phyloP scores from a whole-genome alignment of 2,888 invertebrate genomes.

The Callimorpha dominula region DNA sequence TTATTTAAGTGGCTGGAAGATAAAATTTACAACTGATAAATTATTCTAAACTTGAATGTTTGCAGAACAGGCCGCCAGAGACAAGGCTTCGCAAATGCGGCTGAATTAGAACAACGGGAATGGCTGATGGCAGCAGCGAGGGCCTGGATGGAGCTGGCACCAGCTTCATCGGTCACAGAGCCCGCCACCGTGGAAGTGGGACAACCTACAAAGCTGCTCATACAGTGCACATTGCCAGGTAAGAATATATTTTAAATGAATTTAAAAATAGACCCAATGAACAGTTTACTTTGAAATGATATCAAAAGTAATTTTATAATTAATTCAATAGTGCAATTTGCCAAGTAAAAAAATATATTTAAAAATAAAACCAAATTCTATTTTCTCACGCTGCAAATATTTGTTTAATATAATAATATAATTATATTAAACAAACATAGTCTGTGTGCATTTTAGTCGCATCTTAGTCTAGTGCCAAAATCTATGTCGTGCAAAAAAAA shows the following conservation, averaged over 20 bases:
- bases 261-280: neutral
- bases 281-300: neutral
- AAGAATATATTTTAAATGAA: slow-evolving; percentile 24
- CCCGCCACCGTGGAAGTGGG: slow-evolving; percentile 90
- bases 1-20: neutral
- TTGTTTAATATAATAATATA: too few relatives aligned
- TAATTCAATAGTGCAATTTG: too few relatives aligned
- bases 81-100: slow-evolving; percentile 77
- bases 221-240: slow-evolving; percentile 89
- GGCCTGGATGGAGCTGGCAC: slow-evolving; percentile 91
- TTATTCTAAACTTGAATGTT: slow-evolving; percentile 3
- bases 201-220: slow-evolving; percentile 89
- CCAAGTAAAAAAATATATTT: too few relatives aligned
- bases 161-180: slow-evolving; percentile 72
- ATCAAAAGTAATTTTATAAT: too few relatives aligned
- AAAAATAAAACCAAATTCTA: too few relatives aligned
- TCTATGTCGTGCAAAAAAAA: too few relatives aligned
- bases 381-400: too few relatives aligned
- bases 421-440: too few relatives aligned
- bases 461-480: too few relatives aligned
- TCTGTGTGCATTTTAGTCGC: too few relatives aligned
- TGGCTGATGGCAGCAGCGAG: slow-evolving; percentile 86
- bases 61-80: slow-evolving; percentile 88
- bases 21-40: neutral
- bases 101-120: slow-evolving; percentile 78